phyloP scores from a whole-genome alignment of 2,888 invertebrate genomes.

The Rotaria magnacalcarata region DNA sequence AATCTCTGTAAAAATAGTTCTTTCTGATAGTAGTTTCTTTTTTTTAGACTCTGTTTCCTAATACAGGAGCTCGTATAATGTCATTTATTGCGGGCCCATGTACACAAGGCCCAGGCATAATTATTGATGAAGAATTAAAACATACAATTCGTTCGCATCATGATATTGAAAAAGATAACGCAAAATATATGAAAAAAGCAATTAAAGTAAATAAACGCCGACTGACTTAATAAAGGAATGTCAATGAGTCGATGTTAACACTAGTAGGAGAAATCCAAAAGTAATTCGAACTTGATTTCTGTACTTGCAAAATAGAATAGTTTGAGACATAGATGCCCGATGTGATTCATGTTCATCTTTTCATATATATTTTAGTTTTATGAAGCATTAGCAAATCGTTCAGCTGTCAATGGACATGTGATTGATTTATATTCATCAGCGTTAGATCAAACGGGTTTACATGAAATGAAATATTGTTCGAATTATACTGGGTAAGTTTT shows the following conservation, averaged over 20 bases:
- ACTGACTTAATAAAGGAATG: too few species aligned
- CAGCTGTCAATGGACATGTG: constrained; percentile 91
- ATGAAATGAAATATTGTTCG: constrained; percentile 96
- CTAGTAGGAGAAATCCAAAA: too few species aligned
- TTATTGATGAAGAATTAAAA: constrained; percentile 92
- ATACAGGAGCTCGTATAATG: constrained; percentile 91
- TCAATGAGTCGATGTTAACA: too few species aligned
- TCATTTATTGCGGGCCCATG: constrained; percentile 93
- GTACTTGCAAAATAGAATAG: too few species aligned
- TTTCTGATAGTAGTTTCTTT: neutral
- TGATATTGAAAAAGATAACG: constrained; percentile 91
- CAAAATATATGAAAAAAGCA: constrained; percentile 94
- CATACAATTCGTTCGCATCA: constrained; percentile 96
- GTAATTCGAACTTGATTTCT: too few species aligned
- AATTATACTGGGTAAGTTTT: constrained; percentile 73
- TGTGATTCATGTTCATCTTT: too few species aligned
- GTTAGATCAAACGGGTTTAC: constrained; percentile 91
- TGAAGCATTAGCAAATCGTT: constrained; percentile 79
- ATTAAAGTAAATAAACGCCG: constrained; percentile 63
- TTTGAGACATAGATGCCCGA: too few species aligned
- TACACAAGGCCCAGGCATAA: constrained; percentile 93
- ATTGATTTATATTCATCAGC: constrained; percentile 97
- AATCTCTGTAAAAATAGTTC: neutral
- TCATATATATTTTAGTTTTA: constrained; percentile 66
- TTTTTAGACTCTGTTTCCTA: constrained; percentile 82